Percentiles rank a stretch among this genome's conserved stretches.
phyloP scores from a whole-genome alignment of 2,113 vertebrate species.

The Hypanus sabinus region DNA sequence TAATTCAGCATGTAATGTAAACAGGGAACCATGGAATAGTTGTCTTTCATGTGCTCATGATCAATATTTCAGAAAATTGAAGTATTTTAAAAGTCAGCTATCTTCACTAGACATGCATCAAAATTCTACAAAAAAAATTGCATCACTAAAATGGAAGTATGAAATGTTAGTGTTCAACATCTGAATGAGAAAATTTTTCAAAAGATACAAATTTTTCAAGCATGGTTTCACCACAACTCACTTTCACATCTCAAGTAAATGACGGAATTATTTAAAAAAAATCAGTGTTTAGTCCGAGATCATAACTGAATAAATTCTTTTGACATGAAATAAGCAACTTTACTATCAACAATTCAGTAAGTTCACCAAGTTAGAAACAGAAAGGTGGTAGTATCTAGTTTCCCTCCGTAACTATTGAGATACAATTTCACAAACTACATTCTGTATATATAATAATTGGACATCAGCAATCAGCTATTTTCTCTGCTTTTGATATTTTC shows the following conservation, averaged over 20 bases:
- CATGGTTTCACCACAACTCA: not conserved
- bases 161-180: not conserved
- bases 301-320: not conserved
- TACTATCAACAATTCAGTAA: not conserved
- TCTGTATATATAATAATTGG: not conserved
- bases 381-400: not conserved
- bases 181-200: not conserved
- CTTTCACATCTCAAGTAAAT: not conserved
- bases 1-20: not conserved
- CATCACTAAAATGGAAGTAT: not conserved
- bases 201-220: not conserved
- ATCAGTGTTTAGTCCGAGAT: not conserved
- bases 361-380: not conserved
- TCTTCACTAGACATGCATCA: not conserved
- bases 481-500: not conserved
- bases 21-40: not conserved
- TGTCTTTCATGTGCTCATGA: not conserved
- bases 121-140: not conserved
- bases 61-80: not conserved
- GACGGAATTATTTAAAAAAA: not conserved
- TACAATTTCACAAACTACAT: not conserved
- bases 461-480: not conserved
- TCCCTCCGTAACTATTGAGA: not conserved
- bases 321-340: not conserved
- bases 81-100: not conserved